Base-by-base conservation (phyloP, 1,140 invertebrate genomes). In the Hestina assimilis region DNA sequence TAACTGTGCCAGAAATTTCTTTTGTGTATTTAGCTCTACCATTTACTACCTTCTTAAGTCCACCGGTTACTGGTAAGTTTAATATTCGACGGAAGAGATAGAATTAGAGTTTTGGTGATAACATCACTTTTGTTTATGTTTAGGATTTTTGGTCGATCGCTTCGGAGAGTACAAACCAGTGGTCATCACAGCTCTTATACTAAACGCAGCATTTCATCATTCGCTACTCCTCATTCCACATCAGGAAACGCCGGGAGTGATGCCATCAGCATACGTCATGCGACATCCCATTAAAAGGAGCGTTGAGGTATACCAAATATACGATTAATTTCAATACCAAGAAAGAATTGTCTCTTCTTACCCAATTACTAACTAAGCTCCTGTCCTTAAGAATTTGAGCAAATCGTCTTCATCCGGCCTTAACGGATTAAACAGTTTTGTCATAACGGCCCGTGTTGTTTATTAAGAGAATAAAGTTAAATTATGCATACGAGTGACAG, bases 11-110 rank as follows among this genome's bases (percentile, higher is more conserved):
- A 66, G 94, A 97, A 89, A 95, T 95, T 59, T 94, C 94, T 31
- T 92, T 96, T 67, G 94, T 96, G 62, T 96, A 96, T 85, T 90
- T 95, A 64, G 92, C 95, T 7, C 89, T 96, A 63, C 95, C 95
- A 7, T 93, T 96, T 40, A 94, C 94, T 1, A 94, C 94, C 0
- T 94, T 96, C 72, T 75, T 95, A 31, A 94, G 94, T 68, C 94
- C 94, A 12, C 94, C 94, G 14, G 89, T 95, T 41, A 94, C 94
- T 89, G 93, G 93, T 93, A 89, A 90, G 87, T 75, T 23, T 15
- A 40, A 12, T 59, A 23, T 43, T 62, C 51, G 31, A 43, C 8
- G 19, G 0, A 15, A 29, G 9, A 20, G 26, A 40, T 19, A 5
- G 6, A 29, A 7, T 19, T 33, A 24, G 15, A 35, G n/a, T 0